Base-by-base conservation (phyloP, 2,797 vertebrate genomes). In the Macroramphosus scolopax region DNA sequence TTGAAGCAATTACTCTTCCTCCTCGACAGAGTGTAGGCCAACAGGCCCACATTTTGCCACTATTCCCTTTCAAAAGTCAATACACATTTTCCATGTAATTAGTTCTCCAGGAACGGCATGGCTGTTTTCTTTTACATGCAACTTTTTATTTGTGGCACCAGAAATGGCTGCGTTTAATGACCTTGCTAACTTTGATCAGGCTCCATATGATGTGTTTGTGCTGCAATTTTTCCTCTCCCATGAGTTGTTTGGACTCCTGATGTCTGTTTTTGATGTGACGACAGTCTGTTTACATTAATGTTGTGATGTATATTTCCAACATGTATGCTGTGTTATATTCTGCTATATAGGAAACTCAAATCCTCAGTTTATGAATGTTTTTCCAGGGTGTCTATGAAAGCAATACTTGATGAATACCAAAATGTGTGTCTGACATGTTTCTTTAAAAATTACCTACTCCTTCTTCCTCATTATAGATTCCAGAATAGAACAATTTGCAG, bases 1-100 rank as follows among this genome's bases (percentile, higher is more conserved):
- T 56, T 73, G 63, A 83, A 76, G 44, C 51, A 63, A 82, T 81
- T 77, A 73, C 67, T 79, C 70, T 68, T 70, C 57, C 39, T 39
- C 54, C 11, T 26, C 7, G 25, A 26, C 2, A 26, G n/a, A n/a
- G n/a, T n/a, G 25, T 6, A 26, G 8, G 8, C 5, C 25, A 26
- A 26, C 25, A 26, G 25, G 20, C 20, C 20, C 20, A 22, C 3
- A 6, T 3, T 22, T 22, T 22, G 30, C 38, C 28, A 17, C 40
- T 51, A 31, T 48, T 54, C 22, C 26, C 38, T 44, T 42, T 65
- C 29, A 41, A 38, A 22, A 68, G 80, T 82, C 70, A 34, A 78
- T 74, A 53, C 37, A 26, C 31, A 43, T 64, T 59, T 72, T 62
- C 61, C 35, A 44, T 77, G 56, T 68, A 56, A 68, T 75, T 46